These are phyloP conservation scores for Ictalurus punctatus DNA, from an alignment of 2,113 vertebrate species.

Conservation along the genomic window DNA sequence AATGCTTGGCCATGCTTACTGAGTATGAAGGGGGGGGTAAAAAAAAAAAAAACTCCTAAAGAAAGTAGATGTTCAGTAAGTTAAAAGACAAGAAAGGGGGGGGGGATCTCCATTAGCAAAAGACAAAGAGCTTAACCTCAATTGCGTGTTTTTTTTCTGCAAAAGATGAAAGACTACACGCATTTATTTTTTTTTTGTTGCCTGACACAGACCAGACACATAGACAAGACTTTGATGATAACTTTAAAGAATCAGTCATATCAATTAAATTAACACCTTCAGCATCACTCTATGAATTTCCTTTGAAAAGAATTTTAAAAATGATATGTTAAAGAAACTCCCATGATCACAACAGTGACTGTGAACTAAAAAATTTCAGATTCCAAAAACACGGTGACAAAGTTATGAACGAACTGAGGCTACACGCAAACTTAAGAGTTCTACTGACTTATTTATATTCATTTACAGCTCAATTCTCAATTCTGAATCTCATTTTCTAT, in stretches of 20 bases:
- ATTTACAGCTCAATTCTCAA: background rate
- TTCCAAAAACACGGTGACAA: background rate
- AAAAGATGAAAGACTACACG: slow-evolving; percentile 1
- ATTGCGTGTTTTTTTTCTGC: background rate
- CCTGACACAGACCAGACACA: background rate
- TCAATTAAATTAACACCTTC: slow-evolving; percentile 20
- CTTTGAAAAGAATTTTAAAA: background rate
- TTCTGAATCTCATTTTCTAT: no score
- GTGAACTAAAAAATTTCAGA: background rate
- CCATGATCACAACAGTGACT: background rate
- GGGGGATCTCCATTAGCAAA: background rate
- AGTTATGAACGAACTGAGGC: background rate
- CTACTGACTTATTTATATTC: background rate
- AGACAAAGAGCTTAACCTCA: slow-evolving; percentile 11
- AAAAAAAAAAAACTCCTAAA: background rate
- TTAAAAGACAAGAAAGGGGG: background rate
- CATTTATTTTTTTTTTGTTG: background rate
- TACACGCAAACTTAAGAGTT: background rate
- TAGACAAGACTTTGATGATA: slow-evolving; percentile 3
- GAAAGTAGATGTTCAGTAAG: background rate
- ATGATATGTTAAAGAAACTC: background rate
- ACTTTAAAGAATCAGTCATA: background rate
- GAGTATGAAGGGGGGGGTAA: background rate
- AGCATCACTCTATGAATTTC: background rate
- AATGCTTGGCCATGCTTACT: slow-evolving; percentile 6